Evolutionary conservation across 2,888 invertebrate species (phyloP).

Genomic region (Lasius fuliginosus): DNA sequence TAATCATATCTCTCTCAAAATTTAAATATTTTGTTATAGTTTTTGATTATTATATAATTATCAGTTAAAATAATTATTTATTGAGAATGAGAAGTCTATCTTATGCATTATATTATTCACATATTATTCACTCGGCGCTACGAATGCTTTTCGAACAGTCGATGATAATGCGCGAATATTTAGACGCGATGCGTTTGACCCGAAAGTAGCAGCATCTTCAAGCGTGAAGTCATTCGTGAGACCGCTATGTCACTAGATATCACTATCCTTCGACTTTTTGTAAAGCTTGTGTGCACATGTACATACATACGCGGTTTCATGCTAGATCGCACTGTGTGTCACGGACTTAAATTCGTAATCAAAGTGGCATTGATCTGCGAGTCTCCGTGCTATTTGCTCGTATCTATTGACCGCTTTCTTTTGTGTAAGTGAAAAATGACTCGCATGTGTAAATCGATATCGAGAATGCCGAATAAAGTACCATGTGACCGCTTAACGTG

Average conservation of each 20-base stretch:
- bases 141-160: neutral
- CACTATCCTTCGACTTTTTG: neutral
- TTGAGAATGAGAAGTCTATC: no score
- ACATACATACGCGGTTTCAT: neutral
- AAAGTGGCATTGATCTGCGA: neutral
- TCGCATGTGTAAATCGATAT: constrained; percentile 39
- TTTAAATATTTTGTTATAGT: neutral
- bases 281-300: neutral
- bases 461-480: constrained; percentile 35
- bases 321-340: neutral
- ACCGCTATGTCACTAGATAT: neutral
- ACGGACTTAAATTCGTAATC: neutral
- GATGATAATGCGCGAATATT: neutral
- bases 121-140: neutral
- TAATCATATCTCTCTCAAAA: neutral
- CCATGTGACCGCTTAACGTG: constrained; percentile 31
- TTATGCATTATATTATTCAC: neutral
- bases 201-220: neutral
- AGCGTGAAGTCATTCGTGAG: neutral
- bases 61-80: neutral
- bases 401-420: constrained; percentile 14
- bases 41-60: neutral
- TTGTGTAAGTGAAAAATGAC: constrained; percentile 22
- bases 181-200: neutral
- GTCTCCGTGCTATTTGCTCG: neutral